A percentile compares a stretch with the other conserved stretches of the same genome.
These are phyloP conservation scores for Anoura caudifer DNA, from an alignment of 2,113 vertebrate species.

Conservation along the genomic window DNA sequence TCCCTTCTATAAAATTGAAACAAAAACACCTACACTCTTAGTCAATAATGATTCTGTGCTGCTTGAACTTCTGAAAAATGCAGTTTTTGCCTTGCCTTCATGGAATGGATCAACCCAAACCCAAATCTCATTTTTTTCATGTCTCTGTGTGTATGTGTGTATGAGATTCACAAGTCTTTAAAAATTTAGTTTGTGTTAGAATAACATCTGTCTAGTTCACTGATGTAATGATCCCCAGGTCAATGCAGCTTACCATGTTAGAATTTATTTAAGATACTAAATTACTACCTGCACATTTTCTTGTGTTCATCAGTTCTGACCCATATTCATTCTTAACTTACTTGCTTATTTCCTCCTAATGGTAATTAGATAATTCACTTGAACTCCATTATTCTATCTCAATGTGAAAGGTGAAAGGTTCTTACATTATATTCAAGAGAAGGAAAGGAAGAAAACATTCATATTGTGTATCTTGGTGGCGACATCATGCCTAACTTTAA, in stretches of 20 bases:
- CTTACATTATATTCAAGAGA: neutral
- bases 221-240: neutral
- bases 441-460: neutral
- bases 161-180: neutral
- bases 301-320: neutral
- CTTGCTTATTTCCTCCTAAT: neutral
- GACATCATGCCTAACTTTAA: neutral
- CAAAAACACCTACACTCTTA: neutral
- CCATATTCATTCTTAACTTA: neutral
- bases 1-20: neutral
- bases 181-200: neutral
- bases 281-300: neutral
- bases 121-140: neutral
- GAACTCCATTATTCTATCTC: neutral
- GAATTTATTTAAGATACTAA: neutral
- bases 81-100: neutral
- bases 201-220: neutral
- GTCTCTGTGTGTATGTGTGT: neutral
- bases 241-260: neutral
- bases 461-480: neutral
- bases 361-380: neutral
- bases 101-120: neutral
- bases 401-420: neutral
- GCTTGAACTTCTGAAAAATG: neutral
- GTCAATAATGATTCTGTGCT: neutral